Conservation (phyloP, 2,797 vertebrate species). For the Rhinoraja longicauda region DNA sequence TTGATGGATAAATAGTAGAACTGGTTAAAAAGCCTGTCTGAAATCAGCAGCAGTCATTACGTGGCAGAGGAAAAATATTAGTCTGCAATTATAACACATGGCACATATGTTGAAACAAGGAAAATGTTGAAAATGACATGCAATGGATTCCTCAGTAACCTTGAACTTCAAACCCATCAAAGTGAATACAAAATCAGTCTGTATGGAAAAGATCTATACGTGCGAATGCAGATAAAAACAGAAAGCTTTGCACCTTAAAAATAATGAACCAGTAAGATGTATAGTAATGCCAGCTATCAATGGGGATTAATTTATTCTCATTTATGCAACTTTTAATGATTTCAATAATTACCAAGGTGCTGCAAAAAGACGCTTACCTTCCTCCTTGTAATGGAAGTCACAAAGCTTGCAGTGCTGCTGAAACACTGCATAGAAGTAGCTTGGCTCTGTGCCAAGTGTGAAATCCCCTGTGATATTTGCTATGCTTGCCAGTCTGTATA, state of each 20-base stretch:
- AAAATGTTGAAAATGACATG: not conserved
- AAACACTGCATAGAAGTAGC: not conserved
- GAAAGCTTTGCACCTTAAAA: not conserved
- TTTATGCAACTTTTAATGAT: not conserved
- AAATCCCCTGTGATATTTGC: conserved; percentile 26
- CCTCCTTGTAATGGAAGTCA: not conserved
- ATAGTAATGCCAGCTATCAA: not conserved
- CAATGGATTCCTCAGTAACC: not conserved
- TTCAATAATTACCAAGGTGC: not conserved
- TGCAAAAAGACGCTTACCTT: conserved; percentile 2
- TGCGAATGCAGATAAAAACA: not conserved
- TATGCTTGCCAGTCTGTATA: not conserved
- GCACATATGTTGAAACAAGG: not conserved
- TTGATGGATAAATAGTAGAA: not conserved
- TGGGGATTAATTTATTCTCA: not conserved
- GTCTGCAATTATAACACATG: not conserved
- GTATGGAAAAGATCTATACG: not conserved
- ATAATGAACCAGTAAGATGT: not conserved
- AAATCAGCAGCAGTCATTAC: not conserved
- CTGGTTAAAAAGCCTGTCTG: not conserved
- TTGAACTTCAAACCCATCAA: conserved; percentile 31
- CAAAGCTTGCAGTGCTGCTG: conserved; percentile 14
- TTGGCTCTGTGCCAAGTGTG: not conserved
- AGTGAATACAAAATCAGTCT: not conserved
- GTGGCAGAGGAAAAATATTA: not conserved